These are phyloP conservation scores for Parasteatoda tepidariorum DNA, from an alignment of 1,140 invertebrate genomes.

Conservation along the genomic window DNA sequence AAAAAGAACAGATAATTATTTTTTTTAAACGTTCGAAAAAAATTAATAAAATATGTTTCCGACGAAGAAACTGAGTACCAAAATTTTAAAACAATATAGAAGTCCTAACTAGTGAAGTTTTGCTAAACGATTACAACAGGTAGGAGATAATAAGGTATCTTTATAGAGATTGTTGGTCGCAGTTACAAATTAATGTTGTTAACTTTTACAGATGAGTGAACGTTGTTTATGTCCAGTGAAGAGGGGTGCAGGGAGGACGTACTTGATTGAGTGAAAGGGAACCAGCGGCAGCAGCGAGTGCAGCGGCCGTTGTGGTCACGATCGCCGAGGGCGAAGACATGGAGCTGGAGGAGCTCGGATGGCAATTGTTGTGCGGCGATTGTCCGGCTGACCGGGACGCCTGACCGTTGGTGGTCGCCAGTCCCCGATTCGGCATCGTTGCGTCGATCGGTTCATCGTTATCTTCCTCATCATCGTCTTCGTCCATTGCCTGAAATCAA, in stretches of 20 bases:
- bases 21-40: too few species aligned
- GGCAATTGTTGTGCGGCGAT: constrained; percentile 68
- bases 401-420: constrained; percentile 67
- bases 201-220: too few species aligned
- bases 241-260: constrained; percentile 17
- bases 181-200: too few species aligned
- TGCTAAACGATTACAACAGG: too few species aligned
- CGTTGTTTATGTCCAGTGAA: background rate
- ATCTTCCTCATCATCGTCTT: constrained; percentile 39
- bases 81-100: too few species aligned
- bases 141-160: too few species aligned
- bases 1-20: too few species aligned
- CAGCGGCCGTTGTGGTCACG: constrained; percentile 71
- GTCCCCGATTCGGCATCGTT: constrained; percentile 72
- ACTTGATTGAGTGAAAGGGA: constrained; percentile 74
- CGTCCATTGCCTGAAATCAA: constrained; percentile 41
- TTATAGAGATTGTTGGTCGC: too few species aligned
- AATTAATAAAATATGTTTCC: too few species aligned
- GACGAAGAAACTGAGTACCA: too few species aligned
- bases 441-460: constrained; percentile 68
- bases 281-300: constrained; percentile 73
- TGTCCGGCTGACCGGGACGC: constrained; percentile 10
- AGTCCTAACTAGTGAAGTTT: too few species aligned
- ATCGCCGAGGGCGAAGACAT: constrained; percentile 38
- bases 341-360: constrained; percentile 62